These are phyloP conservation scores for Actinia tenebrosa DNA, from an alignment of 64 coral and sea anemone species.

Conservation along the genomic window DNA sequence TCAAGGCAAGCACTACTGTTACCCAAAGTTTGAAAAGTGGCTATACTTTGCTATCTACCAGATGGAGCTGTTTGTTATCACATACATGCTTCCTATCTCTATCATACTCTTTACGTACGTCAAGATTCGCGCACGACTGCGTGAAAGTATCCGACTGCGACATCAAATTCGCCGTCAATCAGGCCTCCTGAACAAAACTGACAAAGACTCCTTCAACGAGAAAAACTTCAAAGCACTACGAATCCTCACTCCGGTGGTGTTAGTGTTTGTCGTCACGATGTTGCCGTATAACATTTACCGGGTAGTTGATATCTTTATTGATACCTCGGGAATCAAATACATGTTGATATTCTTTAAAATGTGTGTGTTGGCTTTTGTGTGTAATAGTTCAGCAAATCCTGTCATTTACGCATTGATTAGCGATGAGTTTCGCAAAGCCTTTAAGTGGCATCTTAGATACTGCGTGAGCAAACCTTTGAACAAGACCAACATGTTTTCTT, in stretches of 20 bases:
- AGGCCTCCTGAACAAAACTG: not conserved
- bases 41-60: slow-evolving; percentile 61
- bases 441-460: slow-evolving; percentile 58
- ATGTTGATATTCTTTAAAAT: slow-evolving; percentile 74
- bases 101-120: slow-evolving; percentile 68
- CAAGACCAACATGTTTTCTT: slow-evolving; percentile 1
- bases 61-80: slow-evolving; percentile 43
- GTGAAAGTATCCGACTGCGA: slow-evolving; percentile 70
- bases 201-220: slow-evolving; percentile 8
- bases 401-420: slow-evolving; percentile 84
- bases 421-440: slow-evolving; percentile 79
- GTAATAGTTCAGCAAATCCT: slow-evolving; percentile 90
- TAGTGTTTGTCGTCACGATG: slow-evolving; percentile 72
- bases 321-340: slow-evolving; percentile 51
- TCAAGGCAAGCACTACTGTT: slow-evolving; percentile 27
- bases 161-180: slow-evolving; percentile 48
- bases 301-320: slow-evolving; percentile 62
- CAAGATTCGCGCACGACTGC: slow-evolving; percentile 57
- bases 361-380: slow-evolving; percentile 74
- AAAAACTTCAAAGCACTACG: slow-evolving; percentile 61
- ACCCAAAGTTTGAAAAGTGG: slow-evolving; percentile 45
- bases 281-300: slow-evolving; percentile 69
- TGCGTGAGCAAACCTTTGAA: slow-evolving; percentile 15
- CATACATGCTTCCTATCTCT: slow-evolving; percentile 56
- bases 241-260: slow-evolving; percentile 62